Percentiles rank a stretch among this genome's conserved stretches.
These are phyloP conservation scores for Aramus guarauna DNA, from an alignment of 2,113 vertebrate species.

Conservation along the genomic window DNA sequence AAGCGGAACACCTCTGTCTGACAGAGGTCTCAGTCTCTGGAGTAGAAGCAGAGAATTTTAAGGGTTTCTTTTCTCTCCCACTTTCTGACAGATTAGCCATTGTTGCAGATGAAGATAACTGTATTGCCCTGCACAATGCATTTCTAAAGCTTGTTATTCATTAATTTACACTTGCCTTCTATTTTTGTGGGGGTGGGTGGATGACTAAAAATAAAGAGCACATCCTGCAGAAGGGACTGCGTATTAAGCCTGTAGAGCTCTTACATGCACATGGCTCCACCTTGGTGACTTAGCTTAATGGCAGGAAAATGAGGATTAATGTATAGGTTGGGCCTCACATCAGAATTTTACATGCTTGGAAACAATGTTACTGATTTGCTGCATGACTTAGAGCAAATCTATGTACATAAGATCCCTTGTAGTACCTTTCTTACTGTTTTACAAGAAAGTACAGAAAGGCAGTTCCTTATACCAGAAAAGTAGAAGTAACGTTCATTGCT, in stretches of 20 bases:
- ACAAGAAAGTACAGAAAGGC: neutral
- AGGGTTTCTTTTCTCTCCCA: neutral
- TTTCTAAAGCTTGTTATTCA: neutral
- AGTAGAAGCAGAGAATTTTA: neutral
- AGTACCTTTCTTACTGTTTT: neutral
- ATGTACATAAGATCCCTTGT: neutral
- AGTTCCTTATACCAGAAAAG: neutral
- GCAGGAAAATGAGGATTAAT: neutral
- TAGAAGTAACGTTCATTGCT: neutral
- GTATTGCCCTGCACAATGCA: neutral
- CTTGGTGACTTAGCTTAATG: neutral
- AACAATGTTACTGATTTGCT: neutral
- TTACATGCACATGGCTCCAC: neutral
- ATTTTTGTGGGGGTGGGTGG: rapidly evolving
- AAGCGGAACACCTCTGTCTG: neutral
- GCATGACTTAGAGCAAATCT: neutral
- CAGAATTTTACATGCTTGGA: neutral
- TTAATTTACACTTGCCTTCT: neutral
- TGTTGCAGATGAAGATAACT: neutral
- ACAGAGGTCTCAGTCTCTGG: neutral
- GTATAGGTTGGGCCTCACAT: neutral
- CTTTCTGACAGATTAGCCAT: neutral
- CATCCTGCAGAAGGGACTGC: neutral
- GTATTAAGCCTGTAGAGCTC: neutral
- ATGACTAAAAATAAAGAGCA: neutral